Percentiles rank a stretch among this genome's conserved stretches.
phyloP scores from a whole-genome alignment of 2,888 invertebrate species.

The Phalera bucephala region DNA sequence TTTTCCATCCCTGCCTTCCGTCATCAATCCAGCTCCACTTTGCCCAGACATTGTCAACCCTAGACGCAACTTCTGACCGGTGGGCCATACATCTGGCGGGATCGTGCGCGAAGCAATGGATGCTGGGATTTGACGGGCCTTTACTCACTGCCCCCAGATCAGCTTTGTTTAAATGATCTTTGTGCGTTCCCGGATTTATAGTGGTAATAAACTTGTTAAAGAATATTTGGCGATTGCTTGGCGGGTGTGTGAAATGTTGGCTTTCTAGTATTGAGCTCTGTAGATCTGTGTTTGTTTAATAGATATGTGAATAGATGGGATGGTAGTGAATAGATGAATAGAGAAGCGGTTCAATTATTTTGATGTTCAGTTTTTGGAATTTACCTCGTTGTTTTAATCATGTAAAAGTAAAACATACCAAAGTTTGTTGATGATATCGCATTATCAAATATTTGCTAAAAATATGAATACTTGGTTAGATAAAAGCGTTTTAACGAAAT shows the following conservation, averaged over 20 bases:
- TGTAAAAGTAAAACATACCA: no score
- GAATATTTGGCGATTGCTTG: conserved; percentile 16
- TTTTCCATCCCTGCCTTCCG: no score
- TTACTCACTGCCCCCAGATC: conserved; percentile 55
- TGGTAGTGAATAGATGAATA: background rate
- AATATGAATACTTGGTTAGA: no score
- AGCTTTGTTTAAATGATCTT: conserved; percentile 67
- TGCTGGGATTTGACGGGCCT: conserved; percentile 69
- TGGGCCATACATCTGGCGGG: conserved; percentile 67
- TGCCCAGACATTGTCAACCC: background rate
- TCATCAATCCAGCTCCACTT: no score
- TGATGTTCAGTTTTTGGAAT: background rate
- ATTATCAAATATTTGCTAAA: no score
- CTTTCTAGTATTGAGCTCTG: background rate
- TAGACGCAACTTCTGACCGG: conserved; percentile 6
- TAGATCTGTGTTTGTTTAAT: background rate
- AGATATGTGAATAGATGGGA: background rate
- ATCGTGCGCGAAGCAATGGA: conserved; percentile 70
- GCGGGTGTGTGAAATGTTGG: background rate
- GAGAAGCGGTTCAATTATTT: background rate
- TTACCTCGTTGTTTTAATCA: no score
- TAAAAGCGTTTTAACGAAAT: no score
- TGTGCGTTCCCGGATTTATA: conserved; percentile 38
- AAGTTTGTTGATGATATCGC: no score
- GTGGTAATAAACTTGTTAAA: conserved; percentile 29